Base-by-base conservation (phyloP, 2,888 invertebrate genomes). In the Caenorhabditis wallacei region DNA sequence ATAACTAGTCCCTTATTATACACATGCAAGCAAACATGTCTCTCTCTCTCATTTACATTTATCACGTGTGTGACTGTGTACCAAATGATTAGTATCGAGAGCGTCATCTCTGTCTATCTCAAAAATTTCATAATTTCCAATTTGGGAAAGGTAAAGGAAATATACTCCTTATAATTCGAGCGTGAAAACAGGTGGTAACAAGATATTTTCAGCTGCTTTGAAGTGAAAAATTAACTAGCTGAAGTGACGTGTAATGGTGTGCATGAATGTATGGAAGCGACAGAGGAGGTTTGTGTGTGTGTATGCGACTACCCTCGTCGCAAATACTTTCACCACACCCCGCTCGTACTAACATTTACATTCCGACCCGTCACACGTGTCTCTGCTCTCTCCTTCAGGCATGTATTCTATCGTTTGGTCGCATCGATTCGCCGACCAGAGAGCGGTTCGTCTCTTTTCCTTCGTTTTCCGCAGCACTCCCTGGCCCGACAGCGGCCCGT, bases 271-370 rank as follows among this genome's bases (percentile, higher is more conserved):
- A 7, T n/a, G 18, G 18, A 43, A 43, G 43, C 13, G 43, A 16
- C 43, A 16, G 7, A 13, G 30, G 30, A 3, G 4, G 8, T 30
- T 3, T 30, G 30, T 30, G 30, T 30, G 18, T n/a, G 1, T 8
- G 18, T 48, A 8, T 64, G 53, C 35, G 76, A 46, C 46, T 74
- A 46, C 20, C 64, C 56, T 48, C 53, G 68, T 68, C 40, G 76
- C 76, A 76, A 76, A 69, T 43, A 75, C 68, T 56, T 61, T 35
- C 66, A 46, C 61, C 72, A 68, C 68, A 75, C 75, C 72, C 61
- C 64, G 46, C 22, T 59, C 56, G 53, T 69, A 76, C 68, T 76
- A 76, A 59, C 76, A 59, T 76, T 76, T 76, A 68, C 76, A 66
- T 51, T 59, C 57, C 75, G 59, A 37, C 51, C 59, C 59, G 46